Percentiles rank a stretch among this genome's conserved stretches.
Evolutionary conservation across 2,797 vertebrate species (phyloP).

Genomic region (Gymnodraco acuticeps): DNA sequence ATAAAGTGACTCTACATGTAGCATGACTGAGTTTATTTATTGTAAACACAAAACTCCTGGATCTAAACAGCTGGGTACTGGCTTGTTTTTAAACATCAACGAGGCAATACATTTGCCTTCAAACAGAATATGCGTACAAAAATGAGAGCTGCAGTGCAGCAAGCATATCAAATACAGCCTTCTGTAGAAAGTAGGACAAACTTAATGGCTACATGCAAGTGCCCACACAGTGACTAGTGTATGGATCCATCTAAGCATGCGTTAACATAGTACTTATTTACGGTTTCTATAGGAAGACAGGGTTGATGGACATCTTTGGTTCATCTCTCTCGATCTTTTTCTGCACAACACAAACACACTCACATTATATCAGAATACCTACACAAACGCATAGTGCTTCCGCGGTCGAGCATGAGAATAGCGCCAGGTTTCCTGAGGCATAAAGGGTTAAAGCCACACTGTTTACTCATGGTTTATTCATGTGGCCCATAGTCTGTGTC

Average conservation of each 20-base stretch:
- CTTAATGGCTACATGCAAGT: slow-evolving; percentile 60
- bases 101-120: slow-evolving; percentile 37
- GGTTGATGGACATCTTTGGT: slow-evolving; percentile 22
- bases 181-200: slow-evolving; percentile 56
- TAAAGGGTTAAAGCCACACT: slow-evolving; percentile 58
- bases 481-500: slow-evolving; percentile 65
- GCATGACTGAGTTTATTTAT: slow-evolving; percentile 25
- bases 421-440: slow-evolving; percentile 60
- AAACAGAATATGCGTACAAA: slow-evolving; percentile 35
- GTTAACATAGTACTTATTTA: slow-evolving; percentile 31
- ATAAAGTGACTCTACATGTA: slow-evolving; percentile 31
- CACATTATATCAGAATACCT: slow-evolving; percentile 48
- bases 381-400: slow-evolving; percentile 48
- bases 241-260: slow-evolving; percentile 52
- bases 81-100: slow-evolving; percentile 22
- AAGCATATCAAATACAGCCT: slow-evolving; percentile 32
- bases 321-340: slow-evolving; percentile 29
- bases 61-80: slow-evolving; percentile 22
- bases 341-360: slow-evolving; percentile 46
- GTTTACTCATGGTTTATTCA: slow-evolving; percentile 65
- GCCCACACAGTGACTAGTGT: slow-evolving; percentile 56
- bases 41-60: slow-evolving; percentile 20
- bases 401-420: slow-evolving; percentile 41
- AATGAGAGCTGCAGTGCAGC: slow-evolving; percentile 30
- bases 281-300: slow-evolving; percentile 47